Percentiles rank a stretch among this genome's conserved stretches.
Conservation (phyloP, 1,140 invertebrate species). For the Idris sp. region DNA sequence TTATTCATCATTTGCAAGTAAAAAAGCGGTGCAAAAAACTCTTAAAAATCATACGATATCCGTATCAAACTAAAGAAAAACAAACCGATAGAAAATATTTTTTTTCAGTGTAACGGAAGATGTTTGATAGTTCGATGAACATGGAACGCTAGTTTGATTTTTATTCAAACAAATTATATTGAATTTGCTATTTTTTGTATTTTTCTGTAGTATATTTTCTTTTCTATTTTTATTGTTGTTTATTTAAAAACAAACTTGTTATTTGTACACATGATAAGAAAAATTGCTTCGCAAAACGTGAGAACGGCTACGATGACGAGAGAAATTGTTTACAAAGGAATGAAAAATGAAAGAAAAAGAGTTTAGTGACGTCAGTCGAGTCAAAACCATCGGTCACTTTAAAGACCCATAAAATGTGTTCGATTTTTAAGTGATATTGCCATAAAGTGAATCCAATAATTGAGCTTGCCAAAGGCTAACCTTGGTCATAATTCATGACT, state of each 20-base stretch:
- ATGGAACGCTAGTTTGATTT: background rate
- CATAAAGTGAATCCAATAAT: constrained; percentile 40
- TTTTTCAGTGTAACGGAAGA: no score
- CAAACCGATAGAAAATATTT: constrained; percentile 7
- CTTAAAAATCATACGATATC: constrained; percentile 9
- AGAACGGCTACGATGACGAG: constrained; percentile 12
- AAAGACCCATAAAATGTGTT: constrained; percentile 42
- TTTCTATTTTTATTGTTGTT: no score
- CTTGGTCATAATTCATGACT: constrained; percentile 52
- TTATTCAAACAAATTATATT: background rate
- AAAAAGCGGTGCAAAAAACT: constrained; percentile 8
- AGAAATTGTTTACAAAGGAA: constrained; percentile 16
- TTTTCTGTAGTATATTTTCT: no score
- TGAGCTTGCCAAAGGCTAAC: constrained; percentile 16
- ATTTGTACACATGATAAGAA: no score
- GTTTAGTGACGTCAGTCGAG: constrained; percentile 26
- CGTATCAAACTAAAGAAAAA: constrained; percentile 15
- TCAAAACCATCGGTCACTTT: constrained; percentile 17
- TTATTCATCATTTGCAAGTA: constrained; percentile 30
- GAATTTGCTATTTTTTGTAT: no score
- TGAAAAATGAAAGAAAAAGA: constrained; percentile 20
- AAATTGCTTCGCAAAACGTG: background rate
- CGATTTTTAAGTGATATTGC: constrained; percentile 46
- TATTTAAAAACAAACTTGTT: no score
- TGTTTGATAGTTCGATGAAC: no score